Conservation (phyloP, 2,797 vertebrate genomes). For the Gymnocypris eckloni region DNA sequence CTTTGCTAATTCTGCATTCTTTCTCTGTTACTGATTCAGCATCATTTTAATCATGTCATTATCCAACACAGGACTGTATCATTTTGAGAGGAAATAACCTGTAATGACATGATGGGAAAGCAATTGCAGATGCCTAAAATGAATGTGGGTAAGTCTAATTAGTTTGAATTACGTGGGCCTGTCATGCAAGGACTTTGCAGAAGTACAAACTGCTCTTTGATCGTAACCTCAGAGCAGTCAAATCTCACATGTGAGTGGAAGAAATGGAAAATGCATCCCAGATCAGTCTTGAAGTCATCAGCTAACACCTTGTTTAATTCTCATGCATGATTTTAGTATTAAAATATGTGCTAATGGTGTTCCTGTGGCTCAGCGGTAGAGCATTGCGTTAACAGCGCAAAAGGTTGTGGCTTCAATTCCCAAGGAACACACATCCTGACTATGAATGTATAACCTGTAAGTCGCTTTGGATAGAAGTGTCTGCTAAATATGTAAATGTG, state of each 20-base stretch:
- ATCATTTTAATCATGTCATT: slow-evolving; percentile 52
- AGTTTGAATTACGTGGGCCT: slow-evolving; percentile 33
- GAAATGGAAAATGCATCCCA: background rate
- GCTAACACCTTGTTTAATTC: slow-evolving; percentile 12
- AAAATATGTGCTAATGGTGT: background rate
- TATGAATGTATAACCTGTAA: too few relatives aligned
- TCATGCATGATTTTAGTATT: slow-evolving; percentile 49
- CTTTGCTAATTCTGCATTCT: background rate
- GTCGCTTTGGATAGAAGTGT: too few relatives aligned
- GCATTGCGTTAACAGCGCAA: too few relatives aligned
- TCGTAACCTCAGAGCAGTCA: background rate
- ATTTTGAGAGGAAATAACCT: slow-evolving; percentile 49
- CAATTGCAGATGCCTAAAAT: slow-evolving; percentile 54
- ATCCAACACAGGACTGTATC: slow-evolving; percentile 37
- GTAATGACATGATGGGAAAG: slow-evolving; percentile 57
- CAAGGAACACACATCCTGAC: too few relatives aligned
- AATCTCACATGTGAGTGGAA: background rate
- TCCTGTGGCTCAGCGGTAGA: too few relatives aligned
- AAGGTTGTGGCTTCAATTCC: too few relatives aligned
- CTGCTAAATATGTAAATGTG: too few relatives aligned
- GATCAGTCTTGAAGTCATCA: slow-evolving; percentile 16
- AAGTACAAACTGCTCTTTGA: slow-evolving; percentile 12
- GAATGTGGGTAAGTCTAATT: slow-evolving; percentile 52
- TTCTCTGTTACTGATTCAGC: slow-evolving; percentile 36
- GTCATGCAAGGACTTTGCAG: background rate